These are phyloP conservation scores for Typhlomys cinereus DNA, from an alignment of 2,113 vertebrate genomes.

Conservation along the genomic window DNA sequence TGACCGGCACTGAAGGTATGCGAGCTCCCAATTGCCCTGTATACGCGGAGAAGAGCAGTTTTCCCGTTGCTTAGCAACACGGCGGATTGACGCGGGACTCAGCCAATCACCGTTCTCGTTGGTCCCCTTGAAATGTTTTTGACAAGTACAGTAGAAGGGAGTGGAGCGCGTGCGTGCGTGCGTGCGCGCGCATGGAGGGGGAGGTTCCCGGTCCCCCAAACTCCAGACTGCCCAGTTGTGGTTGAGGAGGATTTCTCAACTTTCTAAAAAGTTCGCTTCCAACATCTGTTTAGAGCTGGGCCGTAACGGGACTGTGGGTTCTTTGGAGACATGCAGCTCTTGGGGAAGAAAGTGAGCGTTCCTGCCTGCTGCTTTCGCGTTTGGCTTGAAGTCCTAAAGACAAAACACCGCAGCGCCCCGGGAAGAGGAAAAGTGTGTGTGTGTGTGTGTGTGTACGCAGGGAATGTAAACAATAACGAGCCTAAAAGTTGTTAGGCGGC, in stretches of 20 bases:
- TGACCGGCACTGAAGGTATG: conserved; percentile 85
- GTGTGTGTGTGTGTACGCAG: not conserved
- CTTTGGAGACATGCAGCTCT: conserved; percentile 46
- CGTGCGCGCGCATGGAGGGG: conserved; percentile 30
- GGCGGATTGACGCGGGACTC: conserved; percentile 74
- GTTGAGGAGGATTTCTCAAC: conserved; percentile 38
- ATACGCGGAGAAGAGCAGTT: conserved; percentile 72
- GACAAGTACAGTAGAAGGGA: conserved; percentile 79
- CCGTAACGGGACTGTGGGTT: conserved; percentile 40
- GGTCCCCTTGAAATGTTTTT: conserved; percentile 81
- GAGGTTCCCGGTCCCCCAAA: not conserved
- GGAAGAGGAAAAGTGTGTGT: not conserved
- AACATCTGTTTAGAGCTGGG: conserved; percentile 54
- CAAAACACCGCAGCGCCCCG: too few species aligned
- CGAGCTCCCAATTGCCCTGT: conserved; percentile 78
- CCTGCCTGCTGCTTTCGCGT: conserved; percentile 39
- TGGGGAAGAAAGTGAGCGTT: conserved; percentile 19
- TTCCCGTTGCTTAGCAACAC: conserved; percentile 83
- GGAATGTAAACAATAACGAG: not conserved
- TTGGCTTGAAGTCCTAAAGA: conserved; percentile 46
- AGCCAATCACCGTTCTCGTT: conserved; percentile 77
- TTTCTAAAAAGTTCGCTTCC: conserved; percentile 64
- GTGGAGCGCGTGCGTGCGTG: conserved; percentile 67
- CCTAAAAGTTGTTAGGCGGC: conserved; percentile 63
- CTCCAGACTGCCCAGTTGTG: not conserved